A percentile compares a stretch with the other conserved stretches of the same genome.
These are phyloP conservation scores for Athene cunicularia DNA, from an alignment of 2,113 vertebrate genomes.

Conservation along the genomic window DNA sequence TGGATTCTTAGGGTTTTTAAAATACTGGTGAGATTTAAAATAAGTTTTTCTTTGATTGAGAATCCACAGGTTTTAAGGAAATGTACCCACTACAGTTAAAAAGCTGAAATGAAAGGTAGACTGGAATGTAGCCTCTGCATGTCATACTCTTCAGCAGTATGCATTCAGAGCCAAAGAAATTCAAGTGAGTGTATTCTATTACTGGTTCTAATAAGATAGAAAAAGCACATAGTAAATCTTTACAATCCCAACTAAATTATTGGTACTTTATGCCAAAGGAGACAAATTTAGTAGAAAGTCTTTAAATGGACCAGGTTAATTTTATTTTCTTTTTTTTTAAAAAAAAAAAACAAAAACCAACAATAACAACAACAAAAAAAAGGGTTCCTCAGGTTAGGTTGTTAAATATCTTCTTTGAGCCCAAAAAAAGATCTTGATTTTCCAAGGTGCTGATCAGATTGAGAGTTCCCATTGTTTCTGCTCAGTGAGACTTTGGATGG, in stretches of 20 bases:
- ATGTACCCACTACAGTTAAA: neutral
- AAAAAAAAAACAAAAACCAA: too few species aligned
- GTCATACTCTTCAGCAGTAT: neutral
- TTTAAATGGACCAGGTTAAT: neutral
- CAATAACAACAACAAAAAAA: too few species aligned
- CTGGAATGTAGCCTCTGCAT: constrained; percentile 41
- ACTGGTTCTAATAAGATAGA: constrained; percentile 38
- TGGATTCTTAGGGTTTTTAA: neutral
- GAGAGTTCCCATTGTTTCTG: neutral
- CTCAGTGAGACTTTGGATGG: neutral
- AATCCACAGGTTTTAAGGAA: neutral
- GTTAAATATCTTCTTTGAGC: neutral
- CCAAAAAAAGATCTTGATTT: neutral
- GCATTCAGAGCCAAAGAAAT: constrained; percentile 15
- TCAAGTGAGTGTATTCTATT: neutral
- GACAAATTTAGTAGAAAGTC: neutral
- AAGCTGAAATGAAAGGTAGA: constrained; percentile 28
- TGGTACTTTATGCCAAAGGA: neutral
- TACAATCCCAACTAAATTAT: neutral
- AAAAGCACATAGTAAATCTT: constrained; percentile 35
- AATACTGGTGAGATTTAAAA: neutral
- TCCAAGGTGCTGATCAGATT: neutral
- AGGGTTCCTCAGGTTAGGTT: neutral
- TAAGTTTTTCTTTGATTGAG: neutral
- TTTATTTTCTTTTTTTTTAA: neutral